Percentiles rank a stretch among this genome's conserved stretches.
Evolutionary conservation across 2,797 vertebrate species (phyloP).

Genomic region (Bradypodion ventrale): DNA sequence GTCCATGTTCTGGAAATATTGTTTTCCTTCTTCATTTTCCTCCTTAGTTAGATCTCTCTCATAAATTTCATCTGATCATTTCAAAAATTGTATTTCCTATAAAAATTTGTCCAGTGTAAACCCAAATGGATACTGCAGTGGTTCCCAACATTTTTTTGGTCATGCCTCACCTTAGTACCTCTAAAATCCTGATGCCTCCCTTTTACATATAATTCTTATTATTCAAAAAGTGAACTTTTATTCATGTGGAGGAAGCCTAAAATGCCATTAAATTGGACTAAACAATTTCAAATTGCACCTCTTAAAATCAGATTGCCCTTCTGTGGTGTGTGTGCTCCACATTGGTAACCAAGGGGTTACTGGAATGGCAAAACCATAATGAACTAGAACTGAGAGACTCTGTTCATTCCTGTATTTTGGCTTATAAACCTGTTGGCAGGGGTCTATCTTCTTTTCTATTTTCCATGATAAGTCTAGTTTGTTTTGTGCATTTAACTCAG

Average conservation of each 20-base stretch:
- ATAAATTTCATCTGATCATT: not conserved
- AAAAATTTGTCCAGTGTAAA: not conserved
- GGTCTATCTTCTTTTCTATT: not conserved
- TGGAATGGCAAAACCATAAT: not conserved
- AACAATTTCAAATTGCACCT: too few relatives aligned
- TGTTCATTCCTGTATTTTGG: not conserved
- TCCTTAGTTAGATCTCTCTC: not conserved
- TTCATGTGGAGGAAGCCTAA: too few relatives aligned
- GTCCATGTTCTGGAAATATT: not conserved
- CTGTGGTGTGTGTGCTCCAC: too few relatives aligned
- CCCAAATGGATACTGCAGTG: not conserved
- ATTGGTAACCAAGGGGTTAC: too few relatives aligned
- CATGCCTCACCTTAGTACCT: too few relatives aligned
- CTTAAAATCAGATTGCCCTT: too few relatives aligned
- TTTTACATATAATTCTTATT: too few relatives aligned
- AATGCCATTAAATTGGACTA: too few relatives aligned
- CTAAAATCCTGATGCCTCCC: too few relatives aligned
- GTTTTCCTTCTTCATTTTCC: not conserved
- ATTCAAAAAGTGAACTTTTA: too few relatives aligned
- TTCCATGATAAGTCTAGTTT: not conserved
- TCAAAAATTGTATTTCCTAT: not conserved
- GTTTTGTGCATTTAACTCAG: not conserved
- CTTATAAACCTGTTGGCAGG: not conserved
- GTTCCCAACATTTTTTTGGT: too few relatives aligned
- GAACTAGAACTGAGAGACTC: not conserved